phyloP scores from a whole-genome alignment of 2,888 invertebrate species.

The Hemaris fuciformis region DNA sequence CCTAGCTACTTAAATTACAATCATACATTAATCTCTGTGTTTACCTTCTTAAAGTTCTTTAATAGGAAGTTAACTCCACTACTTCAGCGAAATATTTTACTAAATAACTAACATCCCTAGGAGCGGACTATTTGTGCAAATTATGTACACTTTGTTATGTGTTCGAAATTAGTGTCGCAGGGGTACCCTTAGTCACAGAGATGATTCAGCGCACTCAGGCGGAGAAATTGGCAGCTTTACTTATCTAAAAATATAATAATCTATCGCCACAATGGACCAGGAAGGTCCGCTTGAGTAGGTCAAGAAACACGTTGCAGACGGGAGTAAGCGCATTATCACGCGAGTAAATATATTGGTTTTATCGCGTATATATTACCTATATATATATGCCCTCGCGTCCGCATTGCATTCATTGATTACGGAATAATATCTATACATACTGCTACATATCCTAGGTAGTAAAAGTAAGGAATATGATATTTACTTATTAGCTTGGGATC shows the following conservation, averaged over 20 bases:
- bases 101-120: too few species aligned
- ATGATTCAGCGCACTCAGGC: background rate
- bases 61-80: too few species aligned
- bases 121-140: too few species aligned
- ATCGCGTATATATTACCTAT: background rate
- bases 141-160: too few species aligned
- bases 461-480: too few species aligned
- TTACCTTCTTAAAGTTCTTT: too few species aligned
- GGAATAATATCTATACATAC: background rate
- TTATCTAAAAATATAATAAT: background rate
- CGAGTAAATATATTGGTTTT: background rate
- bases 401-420: background rate
- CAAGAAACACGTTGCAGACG: conserved; percentile 13
- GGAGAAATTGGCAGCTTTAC: background rate
- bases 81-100: too few species aligned
- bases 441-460: too few species aligned
- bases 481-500: too few species aligned
- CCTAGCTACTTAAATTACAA: too few species aligned
- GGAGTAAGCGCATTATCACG: background rate
- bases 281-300: conserved; percentile 14
- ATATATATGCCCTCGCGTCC: background rate
- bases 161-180: too few species aligned
- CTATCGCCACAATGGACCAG: background rate
- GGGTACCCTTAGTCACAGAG: background rate
- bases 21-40: too few species aligned